Evolutionary conservation across 2,888 invertebrate genomes (phyloP).

Genomic region (Acanthosepion esculentum): DNA sequence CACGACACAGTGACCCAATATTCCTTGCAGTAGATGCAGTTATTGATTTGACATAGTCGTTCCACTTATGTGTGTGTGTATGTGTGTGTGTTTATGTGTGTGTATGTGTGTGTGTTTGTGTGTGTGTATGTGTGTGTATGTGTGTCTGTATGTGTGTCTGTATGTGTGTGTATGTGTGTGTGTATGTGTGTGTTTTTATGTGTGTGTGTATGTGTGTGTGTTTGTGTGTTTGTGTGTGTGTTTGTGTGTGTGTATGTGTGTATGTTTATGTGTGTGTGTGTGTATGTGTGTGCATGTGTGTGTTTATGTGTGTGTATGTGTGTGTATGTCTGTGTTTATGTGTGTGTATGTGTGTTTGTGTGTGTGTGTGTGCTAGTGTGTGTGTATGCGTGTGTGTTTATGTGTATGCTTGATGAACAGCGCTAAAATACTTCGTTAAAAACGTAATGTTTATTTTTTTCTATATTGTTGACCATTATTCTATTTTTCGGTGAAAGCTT

Average conservation of each 20-base stretch:
- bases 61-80: background rate
- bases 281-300: background rate
- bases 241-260: background rate
- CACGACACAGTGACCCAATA: no score
- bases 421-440: no score
- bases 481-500: no score
- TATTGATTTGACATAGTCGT: no score
- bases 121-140: background rate
- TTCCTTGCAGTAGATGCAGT: no score
- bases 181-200: background rate
- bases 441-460: no score
- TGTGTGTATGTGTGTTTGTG: background rate
- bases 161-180: background rate
- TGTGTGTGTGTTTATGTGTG: background rate
- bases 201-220: background rate
- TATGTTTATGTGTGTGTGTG: background rate
- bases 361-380: background rate
- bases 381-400: background rate
- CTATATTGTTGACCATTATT: no score
- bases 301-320: background rate
- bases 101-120: background rate
- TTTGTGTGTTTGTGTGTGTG: background rate
- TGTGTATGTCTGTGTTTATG: no score
- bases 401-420: no score
- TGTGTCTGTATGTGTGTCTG: no score